Evolutionary conservation across 2,888 invertebrate species (phyloP), one percentile per base, ranked within the genome.

Genomic region (Drosophila anomalata): DNA sequence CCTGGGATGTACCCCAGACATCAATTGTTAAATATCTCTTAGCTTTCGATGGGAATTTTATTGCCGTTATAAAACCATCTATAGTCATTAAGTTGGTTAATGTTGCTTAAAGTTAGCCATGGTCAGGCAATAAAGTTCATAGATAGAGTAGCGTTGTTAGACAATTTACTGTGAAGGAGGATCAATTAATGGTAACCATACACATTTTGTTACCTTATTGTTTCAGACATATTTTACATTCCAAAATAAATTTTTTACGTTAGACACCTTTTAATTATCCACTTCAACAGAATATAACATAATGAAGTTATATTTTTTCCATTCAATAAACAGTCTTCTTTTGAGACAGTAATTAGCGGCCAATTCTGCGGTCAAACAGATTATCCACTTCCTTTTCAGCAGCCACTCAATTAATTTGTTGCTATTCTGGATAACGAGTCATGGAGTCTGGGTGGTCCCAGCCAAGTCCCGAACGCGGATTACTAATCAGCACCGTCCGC

Each of bases 401-500:
- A 59, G 53, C 67, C 63, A 44, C 60, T 22, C 73, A 80, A 80
- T 66, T 79, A 70, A 79, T 72, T 73, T 52, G 66, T 67, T 54
- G 47, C 53, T 66, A 54, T 61, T 57, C 47, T 54, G 41, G 29
- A 22, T 60, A 24, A 44, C 22, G 44, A 29, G 29, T 26, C 42
- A 17, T n/a, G 31, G 29, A 52, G 44, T 24, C 50, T 75, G 75
- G 73, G 85, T 85, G 86, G 76, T 79, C 79, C 71, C 70, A 31
- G 51, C 44, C 44, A 63, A 56, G 78, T 83, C 73, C 78, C 78
- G 69, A 78, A 76, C 73, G 68, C 86, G 79, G 75, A 73, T 73
- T 81, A 73, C 85, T 81, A 83, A 83, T 84, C 87, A 78, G 74
- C 56, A 62, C 69, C 50, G 42, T 47, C 76, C 68, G 48, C 51